Evolutionary conservation across 2,113 vertebrate genomes (phyloP).

Genomic region (Psammodynastes pulverulentus): DNA sequence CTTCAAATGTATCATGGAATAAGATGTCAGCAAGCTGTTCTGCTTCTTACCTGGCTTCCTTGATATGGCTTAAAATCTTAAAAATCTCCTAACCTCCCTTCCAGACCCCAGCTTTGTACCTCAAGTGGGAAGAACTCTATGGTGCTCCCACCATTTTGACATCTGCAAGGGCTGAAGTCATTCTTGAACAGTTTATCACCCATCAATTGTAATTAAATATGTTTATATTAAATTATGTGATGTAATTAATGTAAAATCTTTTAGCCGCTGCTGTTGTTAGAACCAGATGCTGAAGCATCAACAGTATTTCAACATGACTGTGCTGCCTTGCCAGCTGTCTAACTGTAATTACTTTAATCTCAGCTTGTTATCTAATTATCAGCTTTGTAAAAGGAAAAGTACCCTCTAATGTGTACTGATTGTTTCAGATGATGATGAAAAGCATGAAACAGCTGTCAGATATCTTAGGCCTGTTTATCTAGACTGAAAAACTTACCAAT

Average conservation of each 20-base stretch:
- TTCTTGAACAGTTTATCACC: constrained; percentile 80
- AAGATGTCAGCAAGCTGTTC: not conserved
- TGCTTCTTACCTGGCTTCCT: not conserved
- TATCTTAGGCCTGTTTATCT: constrained; percentile 73
- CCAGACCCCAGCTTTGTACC: constrained; percentile 35
- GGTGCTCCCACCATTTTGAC: constrained; percentile 67
- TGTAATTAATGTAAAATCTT: constrained; percentile 84
- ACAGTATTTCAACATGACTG: constrained; percentile 82
- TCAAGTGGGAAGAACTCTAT: constrained; percentile 41
- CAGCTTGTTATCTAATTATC: constrained; percentile 92
- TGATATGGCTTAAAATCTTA: not conserved
- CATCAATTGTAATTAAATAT: constrained; percentile 87
- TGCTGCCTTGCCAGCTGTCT: constrained; percentile 82
- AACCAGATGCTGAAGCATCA: constrained; percentile 83
- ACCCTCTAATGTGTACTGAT: constrained; percentile 83
- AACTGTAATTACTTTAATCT: constrained; percentile 88
- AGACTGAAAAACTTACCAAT: constrained; percentile 63
- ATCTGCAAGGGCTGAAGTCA: constrained; percentile 73
- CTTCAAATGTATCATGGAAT: constrained; percentile 26
- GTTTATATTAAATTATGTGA: constrained; percentile 86
- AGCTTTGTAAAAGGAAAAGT: constrained; percentile 88
- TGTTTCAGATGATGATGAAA: constrained; percentile 83
- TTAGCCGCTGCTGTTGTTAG: constrained; percentile 78
- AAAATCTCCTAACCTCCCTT: constrained; percentile 23
- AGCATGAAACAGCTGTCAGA: constrained; percentile 83